phyloP scores from a whole-genome alignment of 2,113 vertebrate species.

The Bubo bubo region DNA sequence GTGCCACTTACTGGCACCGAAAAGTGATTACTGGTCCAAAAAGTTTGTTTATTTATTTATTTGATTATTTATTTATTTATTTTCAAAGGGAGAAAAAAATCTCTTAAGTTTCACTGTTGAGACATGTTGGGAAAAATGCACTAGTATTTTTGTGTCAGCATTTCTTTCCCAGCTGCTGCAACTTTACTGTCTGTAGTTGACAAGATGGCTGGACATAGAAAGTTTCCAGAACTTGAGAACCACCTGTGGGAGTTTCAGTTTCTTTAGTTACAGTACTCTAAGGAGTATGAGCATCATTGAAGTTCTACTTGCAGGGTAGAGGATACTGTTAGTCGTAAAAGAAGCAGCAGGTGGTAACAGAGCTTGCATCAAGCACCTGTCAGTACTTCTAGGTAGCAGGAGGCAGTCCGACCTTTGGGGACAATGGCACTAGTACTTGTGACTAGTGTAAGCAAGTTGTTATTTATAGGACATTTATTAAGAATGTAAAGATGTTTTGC shows the following conservation, averaged over 20 bases:
- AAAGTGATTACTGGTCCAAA: not conserved
- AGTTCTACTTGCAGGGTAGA: not conserved
- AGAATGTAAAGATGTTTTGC: not conserved
- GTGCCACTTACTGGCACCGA: not conserved
- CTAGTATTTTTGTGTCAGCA: not conserved
- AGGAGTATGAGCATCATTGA: not conserved
- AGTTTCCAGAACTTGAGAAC: conserved; percentile 26
- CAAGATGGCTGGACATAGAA: conserved; percentile 22
- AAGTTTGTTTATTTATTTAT: not conserved
- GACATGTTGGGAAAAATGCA: not conserved
- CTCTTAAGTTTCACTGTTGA: not conserved
- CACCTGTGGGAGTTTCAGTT: conserved; percentile 39
- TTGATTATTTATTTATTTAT: not conserved
- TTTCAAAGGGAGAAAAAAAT: not conserved
- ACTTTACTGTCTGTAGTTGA: conserved; percentile 24
- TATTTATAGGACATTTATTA: conserved; percentile 1
- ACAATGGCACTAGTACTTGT: not conserved
- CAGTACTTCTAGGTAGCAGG: not conserved
- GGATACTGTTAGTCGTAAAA: not conserved
- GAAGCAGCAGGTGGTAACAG: not conserved
- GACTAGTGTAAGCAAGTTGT: not conserved
- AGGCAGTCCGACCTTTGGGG: not conserved
- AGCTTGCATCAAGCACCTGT: not conserved
- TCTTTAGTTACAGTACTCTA: conserved; percentile 31
- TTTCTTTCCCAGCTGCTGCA: conserved; percentile 44